Base-by-base conservation (phyloP, 2,888 invertebrate species). In the Ochropleura plecta region DNA sequence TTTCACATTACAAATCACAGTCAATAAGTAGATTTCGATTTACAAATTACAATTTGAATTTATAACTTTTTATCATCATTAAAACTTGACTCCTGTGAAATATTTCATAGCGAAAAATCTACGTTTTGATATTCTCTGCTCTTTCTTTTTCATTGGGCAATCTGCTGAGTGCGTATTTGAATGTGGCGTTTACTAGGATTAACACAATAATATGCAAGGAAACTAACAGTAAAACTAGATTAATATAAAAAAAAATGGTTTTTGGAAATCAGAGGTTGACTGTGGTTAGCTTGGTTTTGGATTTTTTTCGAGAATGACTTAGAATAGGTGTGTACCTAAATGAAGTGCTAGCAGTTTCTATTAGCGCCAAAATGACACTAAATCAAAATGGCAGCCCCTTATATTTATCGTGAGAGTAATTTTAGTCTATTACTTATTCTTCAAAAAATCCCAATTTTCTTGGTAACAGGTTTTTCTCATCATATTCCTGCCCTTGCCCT, bases 41-140 rank as follows among this genome's bases (percentile, higher is more conserved):
- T 76, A n/a, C 44, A 76, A 76, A 76, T 76, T 30, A 30, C 30
- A 30, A n/a, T n/a, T n/a, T n/a, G n/a, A n/a, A n/a, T n/a, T n/a
- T n/a, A n/a, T n/a, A n/a, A n/a, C n/a, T n/a, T n/a, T n/a, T n/a
- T n/a, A n/a, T n/a, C n/a, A n/a, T n/a, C 20, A 44, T 9, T 49
- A 59, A 59, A 73, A 30, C 30, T 40, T n/a, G 6, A 65, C 60
- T 18, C 75, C 60, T 44, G 14, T 73, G 3, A 74, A 59, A 12
- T 59, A 59, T 30, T 49, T 30, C 3, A 44, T 44, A 49, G 46
- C 18, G 42, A 48, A 14, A 49, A 12, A 59, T 18, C 8, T 75
- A 73, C 16, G 6, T 20, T 18, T 70, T 10, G n/a, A n/a, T 42
- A 72, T 42, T n/a, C 16, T n/a, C 60, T 60, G 62, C 73, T 60